Evolutionary conservation across 2,113 vertebrate genomes (phyloP).

Genomic region (Poeciliopsis turrubarensis): DNA sequence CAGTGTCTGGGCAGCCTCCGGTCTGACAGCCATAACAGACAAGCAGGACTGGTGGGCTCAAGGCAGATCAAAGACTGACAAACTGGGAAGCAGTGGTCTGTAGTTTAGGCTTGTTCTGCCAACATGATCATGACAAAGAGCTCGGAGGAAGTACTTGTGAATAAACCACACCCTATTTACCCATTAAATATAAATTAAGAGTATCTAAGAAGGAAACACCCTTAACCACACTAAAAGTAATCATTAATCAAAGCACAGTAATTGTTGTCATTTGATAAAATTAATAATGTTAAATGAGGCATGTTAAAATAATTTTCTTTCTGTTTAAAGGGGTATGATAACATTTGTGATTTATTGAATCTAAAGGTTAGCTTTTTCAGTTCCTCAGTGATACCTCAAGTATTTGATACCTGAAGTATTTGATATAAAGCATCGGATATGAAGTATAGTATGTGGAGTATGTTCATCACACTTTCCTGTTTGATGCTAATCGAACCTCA

Average conservation of each 20-base stretch:
- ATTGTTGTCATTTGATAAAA: too few relatives aligned
- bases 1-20: conserved; percentile 10
- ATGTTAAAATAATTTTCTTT: too few relatives aligned
- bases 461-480: too few relatives aligned
- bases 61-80: background rate
- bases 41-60: background rate
- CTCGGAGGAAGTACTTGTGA: background rate
- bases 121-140: background rate
- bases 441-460: too few relatives aligned
- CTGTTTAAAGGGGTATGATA: too few relatives aligned
- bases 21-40: conserved; percentile 43
- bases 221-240: background rate
- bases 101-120: background rate
- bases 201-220: background rate
- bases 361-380: too few relatives aligned
- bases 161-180: background rate
- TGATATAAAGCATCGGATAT: too few relatives aligned
- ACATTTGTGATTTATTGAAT: too few relatives aligned
- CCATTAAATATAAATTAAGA: background rate
- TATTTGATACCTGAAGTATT: too few relatives aligned
- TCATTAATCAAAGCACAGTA: background rate
- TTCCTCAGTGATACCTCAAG: too few relatives aligned
- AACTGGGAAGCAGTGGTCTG: background rate
- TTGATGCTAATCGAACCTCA: too few relatives aligned
- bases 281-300: too few relatives aligned